phyloP scores from a whole-genome alignment of 2,113 vertebrate species.

The Grallaria varia region DNA sequence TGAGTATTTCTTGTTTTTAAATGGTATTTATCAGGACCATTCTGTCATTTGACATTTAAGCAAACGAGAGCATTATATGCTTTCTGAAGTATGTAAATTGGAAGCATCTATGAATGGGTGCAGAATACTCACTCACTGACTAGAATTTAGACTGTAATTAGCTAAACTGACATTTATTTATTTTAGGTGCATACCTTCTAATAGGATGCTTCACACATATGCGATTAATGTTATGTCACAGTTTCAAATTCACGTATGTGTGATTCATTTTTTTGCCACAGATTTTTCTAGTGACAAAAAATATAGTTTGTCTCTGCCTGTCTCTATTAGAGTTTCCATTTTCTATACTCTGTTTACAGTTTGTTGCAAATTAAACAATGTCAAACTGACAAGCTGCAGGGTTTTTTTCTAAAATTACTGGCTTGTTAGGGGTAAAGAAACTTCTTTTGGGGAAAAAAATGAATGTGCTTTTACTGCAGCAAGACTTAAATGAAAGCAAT shows the following conservation, averaged over 20 bases:
- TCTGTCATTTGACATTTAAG: slow-evolving; percentile 43
- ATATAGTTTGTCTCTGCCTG: slow-evolving; percentile 33
- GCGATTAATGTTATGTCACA: slow-evolving; percentile 26
- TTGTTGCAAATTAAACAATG: slow-evolving; percentile 59
- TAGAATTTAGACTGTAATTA: slow-evolving; percentile 23
- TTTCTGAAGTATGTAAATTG: slow-evolving; percentile 22
- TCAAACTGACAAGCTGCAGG: slow-evolving; percentile 34
- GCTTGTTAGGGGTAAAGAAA: slow-evolving; percentile 41
- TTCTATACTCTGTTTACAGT: slow-evolving; percentile 40
- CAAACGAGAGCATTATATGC: neutral
- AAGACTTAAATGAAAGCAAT: slow-evolving; percentile 31
- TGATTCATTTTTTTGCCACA: slow-evolving; percentile 28
- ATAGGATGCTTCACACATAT: neutral
- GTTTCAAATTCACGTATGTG: slow-evolving; percentile 3
- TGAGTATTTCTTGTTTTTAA: slow-evolving; percentile 2
- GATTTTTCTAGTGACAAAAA: slow-evolving; percentile 39
- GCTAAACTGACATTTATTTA: slow-evolving; percentile 29
- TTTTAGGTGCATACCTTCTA: slow-evolving; percentile 37
- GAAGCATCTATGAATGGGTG: neutral
- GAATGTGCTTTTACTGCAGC: slow-evolving; percentile 19
- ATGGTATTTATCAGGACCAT: neutral
- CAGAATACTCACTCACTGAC: neutral
- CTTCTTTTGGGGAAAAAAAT: slow-evolving; percentile 2
- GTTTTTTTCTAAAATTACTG: slow-evolving; percentile 34
- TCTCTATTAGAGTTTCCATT: slow-evolving; percentile 40